Conservation (phyloP, 2,888 invertebrate genomes). For the Didymodactylos carnosus region DNA sequence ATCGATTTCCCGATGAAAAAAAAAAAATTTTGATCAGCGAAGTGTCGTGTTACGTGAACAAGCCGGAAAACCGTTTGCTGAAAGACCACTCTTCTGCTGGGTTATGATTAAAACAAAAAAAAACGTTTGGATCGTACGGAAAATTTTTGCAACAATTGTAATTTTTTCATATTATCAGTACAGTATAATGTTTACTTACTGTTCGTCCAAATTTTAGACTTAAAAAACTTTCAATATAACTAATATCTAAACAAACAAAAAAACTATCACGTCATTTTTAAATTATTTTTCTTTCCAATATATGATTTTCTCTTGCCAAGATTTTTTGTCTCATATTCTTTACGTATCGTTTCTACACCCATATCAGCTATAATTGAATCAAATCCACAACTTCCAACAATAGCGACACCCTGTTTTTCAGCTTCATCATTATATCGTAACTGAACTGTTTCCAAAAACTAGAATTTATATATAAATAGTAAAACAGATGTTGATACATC, state of each 20-base stretch:
- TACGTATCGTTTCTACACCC: conserved; percentile 49
- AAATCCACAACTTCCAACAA: conserved; percentile 75
- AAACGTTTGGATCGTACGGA: too few species aligned
- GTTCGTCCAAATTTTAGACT: background rate
- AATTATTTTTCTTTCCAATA: too few species aligned
- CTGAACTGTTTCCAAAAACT: conserved; percentile 68
- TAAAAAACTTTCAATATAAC: conserved; percentile 17
- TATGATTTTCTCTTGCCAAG: background rate
- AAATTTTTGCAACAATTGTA: too few species aligned
- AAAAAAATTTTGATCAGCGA: too few species aligned
- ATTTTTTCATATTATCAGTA: too few species aligned
- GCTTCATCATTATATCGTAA: conserved; percentile 50
- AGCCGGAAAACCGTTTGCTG: too few species aligned
- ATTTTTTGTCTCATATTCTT: conserved; percentile 24
- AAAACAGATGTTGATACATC: background rate
- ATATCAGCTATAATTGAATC: conserved; percentile 76
- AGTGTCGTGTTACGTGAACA: too few species aligned
- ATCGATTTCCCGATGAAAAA: too few species aligned
- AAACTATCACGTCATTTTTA: background rate
- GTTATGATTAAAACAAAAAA: too few species aligned
- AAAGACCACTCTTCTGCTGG: too few species aligned
- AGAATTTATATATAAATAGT: conserved; percentile 19
- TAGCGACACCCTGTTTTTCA: conserved; percentile 56
- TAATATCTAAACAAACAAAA: conserved; percentile 16
- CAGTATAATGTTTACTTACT: too few species aligned